Evolutionary conservation across 2,888 invertebrate species (phyloP), one percentile per base, ranked within the genome.

Genomic region (Chrysopilus asiliformis): DNA sequence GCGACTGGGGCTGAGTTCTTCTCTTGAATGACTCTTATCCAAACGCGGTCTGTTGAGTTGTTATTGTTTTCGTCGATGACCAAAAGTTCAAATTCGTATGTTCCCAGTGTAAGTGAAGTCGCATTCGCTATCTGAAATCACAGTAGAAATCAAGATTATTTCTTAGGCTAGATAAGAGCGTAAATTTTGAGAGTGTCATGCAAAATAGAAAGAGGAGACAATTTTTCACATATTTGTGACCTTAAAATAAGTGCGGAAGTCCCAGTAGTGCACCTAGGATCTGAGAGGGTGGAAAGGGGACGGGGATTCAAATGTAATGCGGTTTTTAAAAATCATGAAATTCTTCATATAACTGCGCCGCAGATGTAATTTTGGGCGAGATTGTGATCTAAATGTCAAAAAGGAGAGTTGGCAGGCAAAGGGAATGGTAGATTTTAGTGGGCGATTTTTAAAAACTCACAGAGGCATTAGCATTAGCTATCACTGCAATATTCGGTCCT

Each of bases 1-100:
- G 93, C 90, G 51, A 79, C 78, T 1, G 93, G 93, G 4, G 84
- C 74, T 40, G 82, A 79, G 66, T 94, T 94, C 60, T 81, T 79
- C 60, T 86, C 91, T 65, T 90, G 89, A 37, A 83, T 79, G 9
- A 90, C 85, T 42, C 76, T 80, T 30, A 90, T 69, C 53, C 72
- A 74, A 28, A 83, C 75, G 34, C 68, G 71, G 57, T 79, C 79
- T 9, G 70, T 70, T 28, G 80, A 82, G n/a, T 76, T 75, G 52
- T 87, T 84, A 33, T 81, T 83, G 50, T 81, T 83, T 50, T 84
- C 83, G 59, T 90, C 87, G 9, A 77, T 71, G 1, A 89, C 85
- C n/a, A 76, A 79, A 42, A 90, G 62, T 52, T 78, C 75, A 57
- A 89, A 83, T 36, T 72, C 66, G 53, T 93, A 94, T 38, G 77